Evolutionary conservation across 1,140 invertebrate species (phyloP).

Genomic region (Cherax quadricarinatus): DNA sequence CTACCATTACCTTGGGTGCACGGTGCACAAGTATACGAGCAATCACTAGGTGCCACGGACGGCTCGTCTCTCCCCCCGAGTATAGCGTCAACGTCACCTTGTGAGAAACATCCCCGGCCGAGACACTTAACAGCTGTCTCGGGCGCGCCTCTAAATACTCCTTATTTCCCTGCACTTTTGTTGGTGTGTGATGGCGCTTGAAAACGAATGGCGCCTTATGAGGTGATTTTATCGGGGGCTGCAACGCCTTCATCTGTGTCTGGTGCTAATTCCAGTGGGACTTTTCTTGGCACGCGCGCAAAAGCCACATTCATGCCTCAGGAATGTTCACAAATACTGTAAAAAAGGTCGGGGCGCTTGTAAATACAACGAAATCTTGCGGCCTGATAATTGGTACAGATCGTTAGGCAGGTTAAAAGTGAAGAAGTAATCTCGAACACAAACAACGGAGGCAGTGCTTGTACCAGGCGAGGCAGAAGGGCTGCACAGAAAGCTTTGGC

Average conservation of each 20-base stretch:
- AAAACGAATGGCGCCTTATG: slow-evolving; percentile 26
- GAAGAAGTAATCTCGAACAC: too few relatives aligned
- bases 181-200: slow-evolving; percentile 9
- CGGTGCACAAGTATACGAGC: too few relatives aligned
- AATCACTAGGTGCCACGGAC: too few relatives aligned
- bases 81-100: too few relatives aligned
- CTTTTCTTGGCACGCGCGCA: slow-evolving; percentile 30
- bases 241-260: slow-evolving; percentile 34
- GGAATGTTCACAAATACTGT: slow-evolving; percentile 33
- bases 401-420: slow-evolving; percentile 17
- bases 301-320: slow-evolving; percentile 8
- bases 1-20: too few relatives aligned
- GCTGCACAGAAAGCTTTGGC: too few relatives aligned
- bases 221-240: slow-evolving; percentile 26
- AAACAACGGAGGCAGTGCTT: too few relatives aligned
- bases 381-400: neutral
- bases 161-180: slow-evolving; percentile 3
- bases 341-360: neutral
- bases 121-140: neutral
- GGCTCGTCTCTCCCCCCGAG: too few relatives aligned
- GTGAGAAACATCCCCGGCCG: neutral
- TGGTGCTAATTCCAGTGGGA: slow-evolving; percentile 38
- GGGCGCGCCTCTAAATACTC: neutral
- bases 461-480: too few relatives aligned
- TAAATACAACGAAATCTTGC: slow-evolving; percentile 18